Conservation (phyloP, 2,113 vertebrate genomes). For the Chloropsis hardwickii region DNA sequence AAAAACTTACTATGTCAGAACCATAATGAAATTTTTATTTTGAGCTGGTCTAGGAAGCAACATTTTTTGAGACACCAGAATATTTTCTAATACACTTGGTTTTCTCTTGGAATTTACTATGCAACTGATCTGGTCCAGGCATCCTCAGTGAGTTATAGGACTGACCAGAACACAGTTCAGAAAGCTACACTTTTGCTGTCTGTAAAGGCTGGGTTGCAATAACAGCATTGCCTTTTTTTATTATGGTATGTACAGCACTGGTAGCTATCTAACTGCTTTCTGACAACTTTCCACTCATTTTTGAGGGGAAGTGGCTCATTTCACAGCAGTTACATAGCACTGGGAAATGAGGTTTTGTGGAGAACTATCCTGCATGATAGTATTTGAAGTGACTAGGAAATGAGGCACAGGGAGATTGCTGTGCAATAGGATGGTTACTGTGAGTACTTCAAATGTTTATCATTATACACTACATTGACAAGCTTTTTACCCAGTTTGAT, state of each 20-base stretch:
- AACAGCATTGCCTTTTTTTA: background rate
- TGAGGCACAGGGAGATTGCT: background rate
- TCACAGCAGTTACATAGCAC: background rate
- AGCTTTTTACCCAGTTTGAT: background rate
- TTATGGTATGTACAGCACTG: background rate
- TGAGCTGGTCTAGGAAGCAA: background rate
- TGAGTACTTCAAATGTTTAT: background rate
- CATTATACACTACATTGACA: background rate
- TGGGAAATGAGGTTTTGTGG: background rate
- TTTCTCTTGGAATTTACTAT: background rate
- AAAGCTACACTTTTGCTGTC: background rate
- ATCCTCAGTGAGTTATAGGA: background rate
- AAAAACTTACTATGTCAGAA: background rate
- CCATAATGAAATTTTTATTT: background rate
- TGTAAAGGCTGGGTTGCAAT: background rate
- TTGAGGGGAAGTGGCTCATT: background rate
- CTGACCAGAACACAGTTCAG: background rate
- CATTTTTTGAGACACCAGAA: background rate
- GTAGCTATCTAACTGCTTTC: background rate
- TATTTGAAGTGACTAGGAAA: constrained; percentile 23
- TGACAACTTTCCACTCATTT: background rate
- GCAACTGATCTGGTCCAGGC: background rate
- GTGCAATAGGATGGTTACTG: background rate
- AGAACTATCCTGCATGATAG: background rate
- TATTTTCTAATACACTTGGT: background rate